Evolutionary conservation across 2,797 vertebrate genomes (phyloP), one percentile per base, ranked within the genome.

Genomic region (Siniperca obscura): DNA sequence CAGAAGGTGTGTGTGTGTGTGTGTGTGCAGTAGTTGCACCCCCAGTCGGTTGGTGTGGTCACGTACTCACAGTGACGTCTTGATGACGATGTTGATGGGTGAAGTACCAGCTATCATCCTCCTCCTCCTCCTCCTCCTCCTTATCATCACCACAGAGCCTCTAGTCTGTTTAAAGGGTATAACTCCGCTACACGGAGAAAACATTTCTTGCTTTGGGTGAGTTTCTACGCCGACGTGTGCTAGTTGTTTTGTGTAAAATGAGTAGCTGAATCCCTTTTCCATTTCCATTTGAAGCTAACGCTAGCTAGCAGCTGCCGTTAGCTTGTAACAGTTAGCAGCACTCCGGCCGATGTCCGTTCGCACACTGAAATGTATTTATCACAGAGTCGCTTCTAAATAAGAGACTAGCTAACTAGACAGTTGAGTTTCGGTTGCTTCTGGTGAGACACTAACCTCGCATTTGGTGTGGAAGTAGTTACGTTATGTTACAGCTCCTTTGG

Each of bases 151-250:
- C 75, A 17, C 75, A 3, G 40, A 84, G 34, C 12, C 65, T 61
- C 5, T 13, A 0, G 68, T 70, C 25, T 72, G 71, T 88, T 69
- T 80, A 70, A 78, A 44, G n/a, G 42, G 40, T 38, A 42, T 30
- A n/a, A 46, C 57, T 85, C 73, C 79, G 59, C 34, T 44, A 22
- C 59, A 70, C 73, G 76, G 74, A 82, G 78, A 38, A 64, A 27
- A 74, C 34, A 8, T 61, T 84, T 83, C 65, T 76, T 8, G 74
- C 55, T 65, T 30, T 78, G 4, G 91, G 93, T 93, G 86, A 90
- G 91, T 90, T 6, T 36, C 21, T 67, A 59, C 42, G 27, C 21
- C 7, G 52, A 1, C 2, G 1, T 0, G 5, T 25, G 1, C 17
- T 7, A 0, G 12, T 19, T 9, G 3, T 48, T 60, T 66, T 46